Base-by-base conservation (phyloP, 2,113 vertebrate species). In the Sinocyclocheilus grahami region DNA sequence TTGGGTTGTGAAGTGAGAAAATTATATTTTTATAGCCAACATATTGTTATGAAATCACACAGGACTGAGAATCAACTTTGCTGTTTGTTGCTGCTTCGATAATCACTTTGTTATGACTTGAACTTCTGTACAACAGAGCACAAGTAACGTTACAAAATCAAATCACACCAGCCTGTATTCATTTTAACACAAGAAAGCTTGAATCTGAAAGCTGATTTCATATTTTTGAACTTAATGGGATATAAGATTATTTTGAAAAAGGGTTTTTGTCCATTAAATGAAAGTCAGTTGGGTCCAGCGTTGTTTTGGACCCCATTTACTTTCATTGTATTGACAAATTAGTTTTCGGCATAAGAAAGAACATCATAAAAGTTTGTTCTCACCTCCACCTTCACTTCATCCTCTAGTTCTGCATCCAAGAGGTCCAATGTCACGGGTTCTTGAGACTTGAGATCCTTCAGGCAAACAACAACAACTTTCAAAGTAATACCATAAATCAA, bases 381-480 rank as follows among this genome's bases (percentile, higher is more conserved):
- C 87, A 95, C 94, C 91, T 93, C 78, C 74, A 92, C 93, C 93
- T 95, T 95, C 48, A 92, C 60, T 11, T 93, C 91, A 14, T 92
- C 91, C 87, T 95, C 94, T 13, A 95, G 86, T 88, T 95, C 94
- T 7, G 94, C 94, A 83, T 95, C 94, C 69, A 95, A 89, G 86
- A 95, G 95, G 90, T 95, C 94, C 88, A 95, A 88, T 1, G 94
- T 95, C 12, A 95, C 93, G n/a, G 94, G 93, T 87, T 95, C 94
- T 67, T 93, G 72, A 86, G 94, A 94, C 85, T 91, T 92, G 69
- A 87, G 91, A 18, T 92, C 94, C 94, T 95, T 24, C 5, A 55
- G 2, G 86, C 22, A n/a, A 39, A 79, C 39, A 78, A 53, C 58
- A 39, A 75, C 39, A 62, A 48, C 37, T 67, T 53, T 27, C 55